Conservation (phyloP, 2,797 vertebrate species). For the Pterois miles region DNA sequence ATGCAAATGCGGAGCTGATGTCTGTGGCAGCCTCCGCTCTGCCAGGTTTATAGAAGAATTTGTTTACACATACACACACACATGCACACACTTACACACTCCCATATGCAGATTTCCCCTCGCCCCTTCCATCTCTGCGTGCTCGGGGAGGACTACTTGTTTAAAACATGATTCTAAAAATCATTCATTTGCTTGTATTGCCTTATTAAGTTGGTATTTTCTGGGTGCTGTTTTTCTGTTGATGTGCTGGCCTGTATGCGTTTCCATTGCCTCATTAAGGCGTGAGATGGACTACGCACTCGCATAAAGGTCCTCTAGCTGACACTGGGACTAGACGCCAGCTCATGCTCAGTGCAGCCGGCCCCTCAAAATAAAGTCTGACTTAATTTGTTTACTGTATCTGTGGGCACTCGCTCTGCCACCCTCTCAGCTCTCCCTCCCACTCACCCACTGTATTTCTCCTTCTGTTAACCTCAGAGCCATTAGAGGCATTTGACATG, state of each 20-base stretch:
- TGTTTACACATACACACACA: slow-evolving; percentile 63
- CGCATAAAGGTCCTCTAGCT: slow-evolving; percentile 73
- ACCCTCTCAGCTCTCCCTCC: slow-evolving; percentile 50
- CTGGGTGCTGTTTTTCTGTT: slow-evolving; percentile 67
- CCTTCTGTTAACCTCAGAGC: slow-evolving; percentile 69
- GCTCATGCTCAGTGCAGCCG: slow-evolving; percentile 70
- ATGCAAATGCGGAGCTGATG: slow-evolving; percentile 87
- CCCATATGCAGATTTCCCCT: slow-evolving; percentile 73
- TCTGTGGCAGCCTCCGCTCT: slow-evolving; percentile 87
- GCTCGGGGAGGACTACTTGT: slow-evolving; percentile 72
- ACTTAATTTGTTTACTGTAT: slow-evolving; percentile 84
- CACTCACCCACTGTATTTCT: slow-evolving; percentile 60
- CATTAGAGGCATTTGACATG: slow-evolving; percentile 69
- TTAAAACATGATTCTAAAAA: slow-evolving; percentile 78
- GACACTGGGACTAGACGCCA: slow-evolving; percentile 77
- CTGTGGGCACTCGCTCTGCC: slow-evolving; percentile 66
- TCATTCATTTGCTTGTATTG: slow-evolving; percentile 76
- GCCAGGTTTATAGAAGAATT: slow-evolving; percentile 85
- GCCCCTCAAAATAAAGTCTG: slow-evolving; percentile 80
- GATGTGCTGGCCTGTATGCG: slow-evolving; percentile 51
- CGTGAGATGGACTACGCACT: slow-evolving; percentile 64
- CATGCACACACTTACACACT: slow-evolving; percentile 57
- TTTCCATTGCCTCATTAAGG: slow-evolving; percentile 81
- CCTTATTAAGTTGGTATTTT: slow-evolving; percentile 77
- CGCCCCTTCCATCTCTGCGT: slow-evolving; percentile 67